These are phyloP conservation scores for Drosophila asahinai DNA, from an alignment of 1,140 invertebrate species.

Conservation along the genomic window DNA sequence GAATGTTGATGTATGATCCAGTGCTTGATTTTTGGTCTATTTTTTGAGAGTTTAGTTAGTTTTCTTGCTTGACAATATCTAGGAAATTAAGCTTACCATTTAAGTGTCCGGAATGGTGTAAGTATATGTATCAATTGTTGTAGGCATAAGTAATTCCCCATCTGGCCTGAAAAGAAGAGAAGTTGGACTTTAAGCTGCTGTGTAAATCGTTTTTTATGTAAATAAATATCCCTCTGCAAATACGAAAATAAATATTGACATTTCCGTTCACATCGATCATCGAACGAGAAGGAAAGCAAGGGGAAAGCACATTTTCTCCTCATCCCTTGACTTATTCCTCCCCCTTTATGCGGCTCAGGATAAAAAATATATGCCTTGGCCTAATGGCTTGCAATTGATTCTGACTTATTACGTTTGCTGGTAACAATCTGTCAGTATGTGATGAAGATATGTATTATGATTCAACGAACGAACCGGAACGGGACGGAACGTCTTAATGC, in stretches of 20 bases:
- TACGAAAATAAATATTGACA: conserved; percentile 20
- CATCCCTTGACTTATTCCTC: background rate
- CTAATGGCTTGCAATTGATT: conserved; percentile 59
- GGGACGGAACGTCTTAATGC: conserved; percentile 31
- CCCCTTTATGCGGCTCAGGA: background rate
- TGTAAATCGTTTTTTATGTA: background rate
- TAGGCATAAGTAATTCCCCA: too few species aligned
- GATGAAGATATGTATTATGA: conserved; percentile 40
- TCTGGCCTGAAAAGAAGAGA: background rate
- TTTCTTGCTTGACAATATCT: background rate
- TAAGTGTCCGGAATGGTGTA: too few species aligned
- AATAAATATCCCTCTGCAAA: conserved; percentile 1
- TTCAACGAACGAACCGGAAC: background rate
- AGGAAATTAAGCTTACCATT: background rate
- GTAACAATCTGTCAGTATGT: conserved; percentile 42
- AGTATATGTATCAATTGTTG: too few species aligned
- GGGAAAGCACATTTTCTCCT: background rate
- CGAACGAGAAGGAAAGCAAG: background rate
- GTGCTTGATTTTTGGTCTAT: conserved; percentile 26
- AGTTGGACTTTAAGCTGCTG: background rate
- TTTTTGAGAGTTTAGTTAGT: background rate
- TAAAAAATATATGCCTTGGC: background rate
- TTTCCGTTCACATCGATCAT: conserved; percentile 11
- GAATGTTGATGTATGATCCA: conserved; percentile 58
- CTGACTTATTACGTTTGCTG: conserved; percentile 42